Base-by-base conservation (phyloP, 2,888 invertebrate species). In the Cordilura impudica region DNA sequence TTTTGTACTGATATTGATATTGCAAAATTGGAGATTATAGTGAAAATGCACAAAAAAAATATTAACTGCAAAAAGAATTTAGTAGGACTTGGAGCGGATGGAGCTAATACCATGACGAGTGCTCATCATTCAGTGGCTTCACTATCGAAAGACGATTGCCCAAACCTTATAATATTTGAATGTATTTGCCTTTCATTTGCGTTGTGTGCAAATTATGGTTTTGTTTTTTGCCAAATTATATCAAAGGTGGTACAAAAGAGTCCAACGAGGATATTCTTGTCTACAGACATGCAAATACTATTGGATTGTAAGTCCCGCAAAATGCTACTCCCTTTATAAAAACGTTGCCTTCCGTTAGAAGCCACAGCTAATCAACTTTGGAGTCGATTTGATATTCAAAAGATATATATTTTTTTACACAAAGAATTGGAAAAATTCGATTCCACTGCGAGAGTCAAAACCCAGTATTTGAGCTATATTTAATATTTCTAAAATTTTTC, bases 171-270 rank as follows among this genome's bases (percentile, higher is more conserved):
- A n/a, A n/a, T n/a, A n/a, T n/a, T n/a, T n/a, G n/a, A n/a, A n/a
- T n/a, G n/a, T n/a, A n/a, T n/a, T n/a, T n/a, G n/a, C n/a, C n/a
- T n/a, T n/a, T n/a, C n/a, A n/a, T n/a, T n/a, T n/a, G n/a, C n/a
- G n/a, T n/a, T n/a, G n/a, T n/a, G n/a, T n/a, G n/a, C n/a, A n/a
- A n/a, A n/a, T n/a, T n/a, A n/a, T n/a, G n/a, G n/a, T n/a, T n/a
- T n/a, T n/a, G n/a, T n/a, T n/a, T n/a, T n/a, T n/a, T n/a, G n/a
- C n/a, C n/a, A n/a, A n/a, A n/a, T n/a, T n/a, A n/a, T n/a, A n/a
- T 87, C 45, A 86, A 88, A 81, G 82, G 84, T 21, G 58, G 58
- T 58, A 75, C 81, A 4, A 67, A 85, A n/a, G 83, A 84, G 85
- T 70, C 82, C 83, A 63, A 88, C 86, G 78, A 79, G 85, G 47